phyloP scores from a whole-genome alignment of 2,888 invertebrate genomes.

The Polydrusus cervinus region DNA sequence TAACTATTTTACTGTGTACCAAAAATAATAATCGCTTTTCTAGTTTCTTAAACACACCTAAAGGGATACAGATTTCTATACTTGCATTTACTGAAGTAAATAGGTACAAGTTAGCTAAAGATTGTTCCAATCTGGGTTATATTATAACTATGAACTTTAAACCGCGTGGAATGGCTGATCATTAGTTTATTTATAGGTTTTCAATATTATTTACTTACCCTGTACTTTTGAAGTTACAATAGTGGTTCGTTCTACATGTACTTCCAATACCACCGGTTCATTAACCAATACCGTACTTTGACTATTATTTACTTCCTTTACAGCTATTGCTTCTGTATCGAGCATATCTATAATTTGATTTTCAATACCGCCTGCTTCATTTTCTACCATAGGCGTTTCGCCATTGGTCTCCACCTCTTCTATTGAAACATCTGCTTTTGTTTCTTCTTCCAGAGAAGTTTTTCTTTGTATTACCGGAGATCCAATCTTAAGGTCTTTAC shows the following conservation, averaged over 20 bases:
- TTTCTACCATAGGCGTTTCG: neutral
- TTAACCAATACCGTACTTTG: constrained; percentile 20
- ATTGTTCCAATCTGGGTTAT: no score
- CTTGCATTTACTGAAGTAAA: no score
- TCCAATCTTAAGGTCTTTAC: constrained; percentile 82
- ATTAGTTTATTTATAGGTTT: no score
- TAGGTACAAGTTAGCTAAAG: no score
- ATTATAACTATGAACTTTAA: no score
- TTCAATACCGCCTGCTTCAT: neutral
- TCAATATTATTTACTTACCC: constrained; percentile 8
- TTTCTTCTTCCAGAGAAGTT: constrained; percentile 75
- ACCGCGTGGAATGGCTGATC: no score
- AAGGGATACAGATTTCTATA: no score
- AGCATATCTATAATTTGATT: neutral
- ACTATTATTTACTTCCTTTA: constrained; percentile 13
- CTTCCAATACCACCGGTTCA: constrained; percentile 31
- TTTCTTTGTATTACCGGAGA: constrained; percentile 84
- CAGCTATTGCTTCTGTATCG: constrained; percentile 4
- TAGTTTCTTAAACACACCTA: no score
- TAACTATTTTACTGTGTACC: no score
- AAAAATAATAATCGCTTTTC: no score
- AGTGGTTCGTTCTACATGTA: constrained; percentile 9
- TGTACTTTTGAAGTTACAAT: neutral
- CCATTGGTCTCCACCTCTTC: neutral
- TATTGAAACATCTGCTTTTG: constrained; percentile 23